Base-by-base conservation (phyloP, 2,888 invertebrate genomes). In the Pristionchus entomophagus region DNA sequence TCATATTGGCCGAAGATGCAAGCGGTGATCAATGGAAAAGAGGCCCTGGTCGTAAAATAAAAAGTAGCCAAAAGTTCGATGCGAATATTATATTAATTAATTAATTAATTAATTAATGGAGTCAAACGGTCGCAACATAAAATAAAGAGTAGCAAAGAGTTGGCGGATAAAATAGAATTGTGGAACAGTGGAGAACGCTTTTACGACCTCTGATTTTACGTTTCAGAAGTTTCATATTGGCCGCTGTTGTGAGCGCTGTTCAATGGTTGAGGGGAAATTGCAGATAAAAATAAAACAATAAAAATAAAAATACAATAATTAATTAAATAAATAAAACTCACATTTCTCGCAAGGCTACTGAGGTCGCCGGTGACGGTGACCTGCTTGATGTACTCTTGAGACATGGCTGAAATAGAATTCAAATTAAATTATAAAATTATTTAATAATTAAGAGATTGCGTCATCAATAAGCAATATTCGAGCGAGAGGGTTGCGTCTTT, bases 351-450 rank as follows among this genome's bases (percentile, higher is more conserved):
- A 14, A 90, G 88, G 56, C 84, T 73, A n/a, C 89, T 89, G 38
- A 91, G 86, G 41, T 91, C 91, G 35, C 91, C 91, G 45, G 89
- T 91, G 29, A 91, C 87, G 0, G 90, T 88, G 14, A 91, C 91
- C 83, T 91, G 91, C 78, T 91, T 91, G 86, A 91, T 89, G 86
- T 91, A 91, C 41, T 91, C 90, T 17, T 83, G 45, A 78, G 88
- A 87, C 77, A 69, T 77, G 19, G 19, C 73, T 73, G 41, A 0
- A 73, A 73, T 41, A 6, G 22, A 10, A n/a, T n/a, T n/a, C n/a
- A n/a, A 73, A 69, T 77, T 78, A 35, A 53, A 45, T 29, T 0
- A 56, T 80, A 19, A 32, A 17, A 49, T 49, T 35, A 10, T 29
- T 22, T 38, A 26, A 35, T 17, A 38, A n/a, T 32, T 32, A 77